Percentiles rank a stretch among this genome's conserved stretches.
These are phyloP conservation scores for Ctenomys sociabilis DNA, from an alignment of 2,113 vertebrate genomes.

Conservation along the genomic window DNA sequence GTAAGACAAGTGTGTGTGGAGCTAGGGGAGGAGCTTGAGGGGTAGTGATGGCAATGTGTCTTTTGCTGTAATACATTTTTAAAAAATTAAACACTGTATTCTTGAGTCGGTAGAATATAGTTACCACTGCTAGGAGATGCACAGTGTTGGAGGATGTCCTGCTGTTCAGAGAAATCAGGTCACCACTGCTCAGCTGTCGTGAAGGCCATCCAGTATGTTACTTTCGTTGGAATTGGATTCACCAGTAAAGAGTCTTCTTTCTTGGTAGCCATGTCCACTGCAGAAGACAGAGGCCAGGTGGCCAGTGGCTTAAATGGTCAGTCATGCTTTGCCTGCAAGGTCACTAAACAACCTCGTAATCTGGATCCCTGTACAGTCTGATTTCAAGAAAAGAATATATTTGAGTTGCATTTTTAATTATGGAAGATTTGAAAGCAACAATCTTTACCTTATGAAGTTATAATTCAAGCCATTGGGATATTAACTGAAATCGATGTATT, in stretches of 20 bases:
- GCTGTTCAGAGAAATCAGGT: background rate
- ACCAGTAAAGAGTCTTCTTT: background rate
- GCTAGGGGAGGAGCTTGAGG: background rate
- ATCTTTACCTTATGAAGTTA: background rate
- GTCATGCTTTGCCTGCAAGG: background rate
- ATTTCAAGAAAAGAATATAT: background rate
- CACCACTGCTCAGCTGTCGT: background rate
- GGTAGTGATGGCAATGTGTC: background rate
- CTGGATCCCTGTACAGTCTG: background rate
- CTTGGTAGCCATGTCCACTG: background rate
- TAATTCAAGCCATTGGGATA: background rate
- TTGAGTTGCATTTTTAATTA: background rate
- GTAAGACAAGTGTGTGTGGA: background rate
- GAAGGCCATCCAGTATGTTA: background rate
- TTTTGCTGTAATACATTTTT: background rate
- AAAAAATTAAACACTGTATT: background rate
- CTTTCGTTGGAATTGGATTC: background rate
- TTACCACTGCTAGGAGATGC: background rate
- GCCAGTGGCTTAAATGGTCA: background rate
- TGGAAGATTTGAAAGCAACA: background rate
- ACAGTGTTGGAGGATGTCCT: background rate
- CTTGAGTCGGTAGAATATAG: background rate
- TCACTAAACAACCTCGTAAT: background rate
- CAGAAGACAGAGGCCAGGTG: background rate
- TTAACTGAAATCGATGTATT: background rate